These are phyloP conservation scores for Coilia nasus DNA, from an alignment of 2,797 vertebrate genomes.

Conservation along the genomic window DNA sequence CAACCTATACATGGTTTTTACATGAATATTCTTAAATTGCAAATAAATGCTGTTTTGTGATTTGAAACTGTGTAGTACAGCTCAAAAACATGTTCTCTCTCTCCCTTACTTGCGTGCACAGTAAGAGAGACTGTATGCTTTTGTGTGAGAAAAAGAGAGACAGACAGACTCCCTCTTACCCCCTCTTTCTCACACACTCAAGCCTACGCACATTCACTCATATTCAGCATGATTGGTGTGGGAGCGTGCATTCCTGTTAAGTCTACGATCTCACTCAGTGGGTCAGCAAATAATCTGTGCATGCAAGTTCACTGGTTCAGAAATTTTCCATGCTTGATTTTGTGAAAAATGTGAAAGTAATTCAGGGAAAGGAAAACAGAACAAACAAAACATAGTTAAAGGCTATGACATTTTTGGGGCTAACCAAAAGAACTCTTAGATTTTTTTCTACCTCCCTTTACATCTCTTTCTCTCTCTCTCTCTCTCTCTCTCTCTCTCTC, in stretches of 20 bases:
- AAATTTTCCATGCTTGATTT: conserved; percentile 17
- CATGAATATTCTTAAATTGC: no score
- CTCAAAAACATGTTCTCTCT: no score
- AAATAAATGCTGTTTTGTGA: no score
- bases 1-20: no score
- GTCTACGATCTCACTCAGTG: not conserved
- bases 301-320: conserved; percentile 2
- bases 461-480: not conserved
- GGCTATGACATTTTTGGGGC: not conserved
- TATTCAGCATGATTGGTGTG: not conserved
- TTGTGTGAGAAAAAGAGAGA: no score
- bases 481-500: not conserved
- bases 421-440: not conserved
- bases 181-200: not conserved
- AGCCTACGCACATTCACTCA: not conserved
- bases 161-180: no score
- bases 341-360: not conserved
- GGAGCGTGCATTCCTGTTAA: not conserved
- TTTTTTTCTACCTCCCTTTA: not conserved
- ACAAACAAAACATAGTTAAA: conserved; percentile 6
- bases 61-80: no score
- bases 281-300: not conserved
- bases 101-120: no score
- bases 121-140: no score
- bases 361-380: not conserved